Evolutionary conservation across 2,888 invertebrate genomes (phyloP).

Genomic region (Cactoblastis cactorum): DNA sequence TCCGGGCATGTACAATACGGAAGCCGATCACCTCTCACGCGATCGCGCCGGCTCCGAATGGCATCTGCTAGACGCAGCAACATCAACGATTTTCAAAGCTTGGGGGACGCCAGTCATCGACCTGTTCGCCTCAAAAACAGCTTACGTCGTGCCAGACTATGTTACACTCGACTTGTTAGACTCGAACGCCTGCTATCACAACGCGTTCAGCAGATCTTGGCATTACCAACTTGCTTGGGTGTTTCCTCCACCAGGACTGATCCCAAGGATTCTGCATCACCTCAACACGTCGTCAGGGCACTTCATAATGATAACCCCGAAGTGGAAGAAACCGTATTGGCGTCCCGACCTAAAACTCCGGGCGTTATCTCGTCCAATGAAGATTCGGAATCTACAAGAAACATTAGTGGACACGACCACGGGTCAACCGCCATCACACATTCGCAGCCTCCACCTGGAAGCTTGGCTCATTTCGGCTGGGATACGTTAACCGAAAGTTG

Average conservation of each 20-base stretch:
- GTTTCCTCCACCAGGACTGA: slow-evolving; percentile 19
- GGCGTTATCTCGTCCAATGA: slow-evolving; percentile 2
- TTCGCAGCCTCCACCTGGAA: background rate
- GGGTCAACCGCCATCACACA: background rate
- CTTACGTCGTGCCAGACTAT: slow-evolving; percentile 13
- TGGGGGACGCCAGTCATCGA: slow-evolving; percentile 27
- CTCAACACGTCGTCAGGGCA: slow-evolving; percentile 20
- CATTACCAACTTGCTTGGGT: slow-evolving; percentile 12
- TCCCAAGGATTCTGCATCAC: slow-evolving; percentile 21
- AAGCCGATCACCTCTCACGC: slow-evolving; percentile 24
- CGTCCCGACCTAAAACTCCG: slow-evolving; percentile 15
- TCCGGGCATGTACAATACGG: slow-evolving; percentile 25
- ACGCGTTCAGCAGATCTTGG: slow-evolving; percentile 23
- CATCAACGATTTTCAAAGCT: slow-evolving; percentile 17
- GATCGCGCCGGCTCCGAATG: slow-evolving; percentile 18
- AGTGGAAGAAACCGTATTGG: slow-evolving; percentile 21
- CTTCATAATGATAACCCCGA: slow-evolving; percentile 22
- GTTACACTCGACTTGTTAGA: slow-evolving; percentile 24
- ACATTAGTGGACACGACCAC: background rate
- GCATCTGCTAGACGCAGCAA: slow-evolving; percentile 20
- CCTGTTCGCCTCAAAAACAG: slow-evolving; percentile 23
- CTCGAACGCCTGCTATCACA: slow-evolving; percentile 21
- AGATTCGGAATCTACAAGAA: background rate
- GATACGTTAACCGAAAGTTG: background rate
- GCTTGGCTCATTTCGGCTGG: background rate